phyloP scores from a whole-genome alignment of 35 echinoderm and acorn worm species.

The Acanthaster planci region DNA sequence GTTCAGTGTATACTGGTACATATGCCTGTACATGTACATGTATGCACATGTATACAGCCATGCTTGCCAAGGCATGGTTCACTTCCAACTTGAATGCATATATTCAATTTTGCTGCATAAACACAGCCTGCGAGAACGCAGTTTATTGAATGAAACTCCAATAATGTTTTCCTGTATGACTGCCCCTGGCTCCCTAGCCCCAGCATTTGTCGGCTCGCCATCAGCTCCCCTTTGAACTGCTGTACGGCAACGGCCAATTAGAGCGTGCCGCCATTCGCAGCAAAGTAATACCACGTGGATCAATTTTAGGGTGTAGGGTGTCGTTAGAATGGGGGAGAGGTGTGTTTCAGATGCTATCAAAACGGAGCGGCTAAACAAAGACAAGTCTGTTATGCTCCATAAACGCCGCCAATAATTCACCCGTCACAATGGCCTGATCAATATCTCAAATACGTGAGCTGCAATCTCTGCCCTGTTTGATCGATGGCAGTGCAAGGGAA shows the following conservation, averaged over 20 bases:
- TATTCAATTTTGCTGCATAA: too few species aligned
- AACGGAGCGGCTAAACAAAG: constrained; percentile 9
- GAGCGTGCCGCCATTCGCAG: constrained; percentile 17
- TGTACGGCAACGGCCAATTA: constrained; percentile 14
- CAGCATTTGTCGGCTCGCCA: neutral
- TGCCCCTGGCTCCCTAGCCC: neutral
- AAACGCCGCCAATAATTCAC: neutral
- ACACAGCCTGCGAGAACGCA: too few species aligned
- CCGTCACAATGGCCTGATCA: constrained; percentile 2
- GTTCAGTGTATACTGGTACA: too few species aligned
- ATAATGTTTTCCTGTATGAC: neutral
- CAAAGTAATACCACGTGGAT: constrained; percentile 5
- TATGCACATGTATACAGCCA: too few species aligned
- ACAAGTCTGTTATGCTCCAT: neutral
- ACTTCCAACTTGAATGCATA: too few species aligned
- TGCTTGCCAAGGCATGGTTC: too few species aligned
- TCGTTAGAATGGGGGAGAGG: too few species aligned
- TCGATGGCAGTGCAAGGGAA: neutral
- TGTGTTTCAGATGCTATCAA: neutral
- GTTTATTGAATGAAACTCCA: too few species aligned
- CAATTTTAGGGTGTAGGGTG: neutral
- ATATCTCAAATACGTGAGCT: constrained; percentile 4
- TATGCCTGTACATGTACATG: too few species aligned
- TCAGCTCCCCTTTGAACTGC: constrained; percentile 8
- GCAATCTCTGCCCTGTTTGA: neutral